Percentiles rank a stretch among this genome's conserved stretches.
phyloP scores from a whole-genome alignment of 2,888 invertebrate species.

The Hemicrepidius hirtus region DNA sequence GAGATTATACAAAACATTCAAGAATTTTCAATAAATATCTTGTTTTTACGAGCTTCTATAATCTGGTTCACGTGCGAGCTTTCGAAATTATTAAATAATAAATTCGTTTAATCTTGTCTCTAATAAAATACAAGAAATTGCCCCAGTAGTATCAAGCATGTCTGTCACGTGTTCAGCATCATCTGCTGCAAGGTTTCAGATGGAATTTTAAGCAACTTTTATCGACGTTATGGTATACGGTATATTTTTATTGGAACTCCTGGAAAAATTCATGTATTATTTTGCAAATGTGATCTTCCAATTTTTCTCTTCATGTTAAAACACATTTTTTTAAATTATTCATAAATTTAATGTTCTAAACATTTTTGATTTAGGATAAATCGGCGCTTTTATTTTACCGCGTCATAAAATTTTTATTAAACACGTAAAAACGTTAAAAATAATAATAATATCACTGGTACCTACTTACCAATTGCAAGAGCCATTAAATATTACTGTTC shows the following conservation, averaged over 20 bases:
- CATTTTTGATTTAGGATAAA: too few relatives aligned
- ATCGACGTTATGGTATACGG: constrained; percentile 35
- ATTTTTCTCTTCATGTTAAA: background rate
- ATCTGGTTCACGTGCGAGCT: constrained; percentile 15
- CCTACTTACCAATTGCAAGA: constrained; percentile 38
- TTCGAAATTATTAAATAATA: constrained; percentile 41
- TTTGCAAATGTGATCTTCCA: background rate
- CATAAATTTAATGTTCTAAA: too few relatives aligned
- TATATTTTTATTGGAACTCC: constrained; percentile 30
- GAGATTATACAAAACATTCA: too few relatives aligned
- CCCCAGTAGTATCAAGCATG: constrained; percentile 32
- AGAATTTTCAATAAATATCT: background rate
- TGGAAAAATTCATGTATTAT: background rate
- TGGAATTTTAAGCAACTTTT: constrained; percentile 46
- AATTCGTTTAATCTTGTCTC: constrained; percentile 32
- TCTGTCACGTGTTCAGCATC: constrained; percentile 46
- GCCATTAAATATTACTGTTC: constrained; percentile 14
- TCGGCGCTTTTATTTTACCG: too few relatives aligned
- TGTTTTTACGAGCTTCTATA: background rate
- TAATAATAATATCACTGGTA: too few relatives aligned
- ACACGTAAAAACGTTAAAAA: too few relatives aligned
- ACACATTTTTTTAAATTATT: too few relatives aligned
- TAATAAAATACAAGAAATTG: constrained; percentile 38
- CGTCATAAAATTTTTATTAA: too few relatives aligned
- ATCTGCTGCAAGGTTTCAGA: constrained; percentile 44